phyloP scores from a whole-genome alignment of 2,797 vertebrate species.

The Dipus sagitta region DNA sequence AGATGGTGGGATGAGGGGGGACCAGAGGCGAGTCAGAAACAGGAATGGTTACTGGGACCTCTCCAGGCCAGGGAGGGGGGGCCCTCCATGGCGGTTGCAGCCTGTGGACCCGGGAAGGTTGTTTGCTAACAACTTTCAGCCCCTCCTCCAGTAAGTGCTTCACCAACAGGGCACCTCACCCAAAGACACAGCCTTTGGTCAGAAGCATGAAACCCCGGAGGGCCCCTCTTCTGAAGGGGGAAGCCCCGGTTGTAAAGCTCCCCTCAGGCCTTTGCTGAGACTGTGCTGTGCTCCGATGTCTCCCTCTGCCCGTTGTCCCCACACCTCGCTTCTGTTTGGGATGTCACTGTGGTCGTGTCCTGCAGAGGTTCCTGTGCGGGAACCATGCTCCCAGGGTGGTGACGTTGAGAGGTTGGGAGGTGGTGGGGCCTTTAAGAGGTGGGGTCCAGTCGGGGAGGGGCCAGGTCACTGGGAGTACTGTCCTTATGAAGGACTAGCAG shows the following conservation, averaged over 20 bases:
- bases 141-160: neutral
- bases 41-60: neutral
- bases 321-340: too few species aligned
- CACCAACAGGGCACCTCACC: neutral
- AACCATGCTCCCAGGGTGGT: neutral
- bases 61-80: neutral
- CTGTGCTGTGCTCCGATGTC: fast-evolving
- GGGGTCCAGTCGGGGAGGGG: neutral
- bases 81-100: neutral
- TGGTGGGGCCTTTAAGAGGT: neutral
- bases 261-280: neutral
- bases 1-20: neutral
- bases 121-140: neutral
- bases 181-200: neutral
- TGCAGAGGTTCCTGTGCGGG: too few species aligned
- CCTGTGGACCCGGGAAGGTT: neutral
- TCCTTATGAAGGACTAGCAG: neutral
- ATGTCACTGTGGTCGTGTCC: neutral
- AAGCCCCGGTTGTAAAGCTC: neutral
- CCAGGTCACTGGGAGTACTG: neutral
- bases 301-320: neutral
- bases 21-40: neutral
- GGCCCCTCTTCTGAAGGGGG: neutral
- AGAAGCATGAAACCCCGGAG: neutral
- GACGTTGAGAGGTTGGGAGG: neutral